These are phyloP conservation scores for Eurystomus glaucurus DNA, from an alignment of 2,797 vertebrate species.

Conservation along the genomic window DNA sequence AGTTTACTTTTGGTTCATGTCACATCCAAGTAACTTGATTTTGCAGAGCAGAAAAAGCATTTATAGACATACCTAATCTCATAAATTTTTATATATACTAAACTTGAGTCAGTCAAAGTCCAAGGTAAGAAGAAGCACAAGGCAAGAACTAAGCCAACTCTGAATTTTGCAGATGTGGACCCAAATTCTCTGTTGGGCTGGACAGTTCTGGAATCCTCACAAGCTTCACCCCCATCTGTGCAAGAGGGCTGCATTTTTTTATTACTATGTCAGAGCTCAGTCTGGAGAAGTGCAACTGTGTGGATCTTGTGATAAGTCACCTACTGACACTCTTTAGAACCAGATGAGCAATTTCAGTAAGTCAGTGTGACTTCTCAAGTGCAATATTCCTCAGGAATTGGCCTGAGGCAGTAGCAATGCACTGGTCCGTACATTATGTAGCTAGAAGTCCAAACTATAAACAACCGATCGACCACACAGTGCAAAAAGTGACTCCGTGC, in stretches of 20 bases:
- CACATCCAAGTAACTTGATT: background rate
- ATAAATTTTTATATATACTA: background rate
- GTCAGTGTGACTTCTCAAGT: background rate
- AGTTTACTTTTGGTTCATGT: background rate
- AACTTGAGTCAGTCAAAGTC: background rate
- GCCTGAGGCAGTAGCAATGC: background rate
- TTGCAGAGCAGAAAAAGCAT: background rate
- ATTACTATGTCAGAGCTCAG: background rate
- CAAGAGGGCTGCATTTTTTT: background rate
- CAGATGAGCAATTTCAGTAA: background rate
- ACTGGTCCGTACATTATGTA: background rate
- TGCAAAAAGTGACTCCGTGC: background rate
- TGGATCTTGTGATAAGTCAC: background rate
- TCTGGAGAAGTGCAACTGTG: background rate
- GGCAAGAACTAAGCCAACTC: fast-evolving
- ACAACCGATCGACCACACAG: background rate
- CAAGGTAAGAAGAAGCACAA: background rate
- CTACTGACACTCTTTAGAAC: background rate
- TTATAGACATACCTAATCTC: background rate
- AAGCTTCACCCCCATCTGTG: background rate
- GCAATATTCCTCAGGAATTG: background rate
- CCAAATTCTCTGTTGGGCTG: background rate
- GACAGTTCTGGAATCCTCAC: background rate
- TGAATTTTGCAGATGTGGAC: background rate
- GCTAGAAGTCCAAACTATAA: background rate